Evolutionary conservation across 2,797 vertebrate species (phyloP).

Genomic region (Squalus acanthias): DNA sequence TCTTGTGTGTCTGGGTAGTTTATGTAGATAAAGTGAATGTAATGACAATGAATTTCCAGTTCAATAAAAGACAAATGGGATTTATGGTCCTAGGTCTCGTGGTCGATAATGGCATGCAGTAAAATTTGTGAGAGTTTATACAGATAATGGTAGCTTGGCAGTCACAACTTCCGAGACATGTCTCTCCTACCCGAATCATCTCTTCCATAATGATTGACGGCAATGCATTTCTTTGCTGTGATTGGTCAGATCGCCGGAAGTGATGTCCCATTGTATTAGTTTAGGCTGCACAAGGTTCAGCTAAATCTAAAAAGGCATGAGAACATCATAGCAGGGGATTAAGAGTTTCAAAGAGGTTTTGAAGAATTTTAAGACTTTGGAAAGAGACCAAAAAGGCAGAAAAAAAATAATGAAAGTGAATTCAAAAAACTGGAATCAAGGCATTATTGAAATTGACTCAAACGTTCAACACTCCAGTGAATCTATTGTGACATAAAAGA

Average conservation of each 20-base stretch:
- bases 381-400: neutral
- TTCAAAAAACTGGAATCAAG: neutral
- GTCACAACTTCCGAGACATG: neutral
- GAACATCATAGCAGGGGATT: neutral
- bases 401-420: neutral
- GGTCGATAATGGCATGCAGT: neutral
- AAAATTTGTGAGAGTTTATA: neutral
- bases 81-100: neutral
- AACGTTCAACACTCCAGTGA: neutral
- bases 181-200: neutral
- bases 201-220: neutral
- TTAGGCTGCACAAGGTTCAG: neutral
- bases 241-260: neutral
- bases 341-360: neutral
- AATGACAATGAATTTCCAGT: slow-evolving; percentile 13
- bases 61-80: neutral
- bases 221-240: neutral
- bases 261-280: neutral
- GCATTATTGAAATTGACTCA: neutral
- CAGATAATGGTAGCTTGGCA: neutral
- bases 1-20: neutral
- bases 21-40: neutral
- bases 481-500: neutral
- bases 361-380: neutral
- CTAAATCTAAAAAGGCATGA: neutral